A percentile compares a stretch with the other conserved stretches of the same genome.
These are phyloP conservation scores for Lepas anatifera DNA, from an alignment of 2,888 invertebrate species.

Conservation along the genomic window DNA sequence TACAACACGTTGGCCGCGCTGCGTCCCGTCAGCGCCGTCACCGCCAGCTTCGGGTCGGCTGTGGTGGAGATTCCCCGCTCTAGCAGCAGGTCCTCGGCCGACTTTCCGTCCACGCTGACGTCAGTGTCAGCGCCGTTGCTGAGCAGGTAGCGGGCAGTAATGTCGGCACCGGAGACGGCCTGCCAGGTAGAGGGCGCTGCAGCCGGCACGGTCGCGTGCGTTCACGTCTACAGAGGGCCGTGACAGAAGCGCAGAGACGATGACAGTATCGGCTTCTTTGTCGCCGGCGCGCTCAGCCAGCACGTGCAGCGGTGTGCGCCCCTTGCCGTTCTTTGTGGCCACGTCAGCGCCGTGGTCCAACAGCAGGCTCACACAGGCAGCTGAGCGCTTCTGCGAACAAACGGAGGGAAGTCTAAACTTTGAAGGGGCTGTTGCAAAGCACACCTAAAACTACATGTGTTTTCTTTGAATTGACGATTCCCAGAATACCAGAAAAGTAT, in stretches of 20 bases:
- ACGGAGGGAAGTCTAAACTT: too few species aligned
- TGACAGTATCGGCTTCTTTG: constrained; percentile 15
- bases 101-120: constrained; percentile 18
- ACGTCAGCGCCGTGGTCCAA: constrained; percentile 21
- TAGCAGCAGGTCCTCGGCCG: constrained; percentile 19
- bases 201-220: constrained; percentile 16
- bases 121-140: constrained; percentile 21
- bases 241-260: constrained; percentile 16
- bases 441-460: too few species aligned
- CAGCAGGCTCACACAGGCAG: constrained; percentile 14
- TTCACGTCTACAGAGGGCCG: constrained; percentile 20
- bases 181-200: constrained; percentile 23
- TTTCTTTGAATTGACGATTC: too few species aligned
- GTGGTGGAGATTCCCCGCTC: constrained; percentile 17
- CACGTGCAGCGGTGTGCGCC: constrained; percentile 21
- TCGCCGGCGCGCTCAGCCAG: constrained; percentile 18
- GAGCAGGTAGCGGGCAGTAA: constrained; percentile 18
- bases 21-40: constrained; percentile 19
- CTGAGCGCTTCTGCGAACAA: constrained; percentile 16
- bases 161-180: constrained; percentile 21
- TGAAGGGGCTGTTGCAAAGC: too few species aligned
- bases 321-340: constrained; percentile 21
- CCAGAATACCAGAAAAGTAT: too few species aligned
- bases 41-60: constrained; percentile 18
- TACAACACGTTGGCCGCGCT: constrained; percentile 21